Evolutionary conservation across 2,888 invertebrate species (phyloP), one percentile per base, ranked within the genome.

Genomic region (Agriopis marginaria): DNA sequence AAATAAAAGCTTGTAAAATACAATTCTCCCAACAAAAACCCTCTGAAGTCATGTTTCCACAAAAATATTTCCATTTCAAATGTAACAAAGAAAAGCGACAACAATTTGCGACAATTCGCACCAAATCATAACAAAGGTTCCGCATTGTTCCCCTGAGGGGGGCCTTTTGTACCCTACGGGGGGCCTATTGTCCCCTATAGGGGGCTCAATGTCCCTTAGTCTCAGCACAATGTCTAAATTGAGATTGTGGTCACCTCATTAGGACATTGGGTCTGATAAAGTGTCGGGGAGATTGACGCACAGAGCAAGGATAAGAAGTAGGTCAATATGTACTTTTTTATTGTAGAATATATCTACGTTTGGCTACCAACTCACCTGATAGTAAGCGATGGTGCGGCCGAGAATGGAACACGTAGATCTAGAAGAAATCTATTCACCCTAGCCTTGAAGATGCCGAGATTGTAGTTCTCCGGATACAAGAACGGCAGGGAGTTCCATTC

Each of bases 31-130:
- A 2, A 23, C 58, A 59, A 47, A 58, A 45, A 59, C 17, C 59
- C 53, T 65, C 50, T 64, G 23, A 59, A 64, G 59, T 59, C 45
- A 47, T 54, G 50, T 50, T 62, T 11, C 17, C 50, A 47, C 49
- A 55, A 62, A 62, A 66, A 61, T 60, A 51, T 58, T 53, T 62
- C 56, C 45, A 58, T 62, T 58, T 40, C 51, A 45, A 49, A 23
- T n/a, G 23, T 58, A 50, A 56, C 66, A 54, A 56, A 50, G 62
- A 53, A 58, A 59, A 58, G 63, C 50, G 60, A 64, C 54, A 68
- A 68, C 51, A 64, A 68, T 68, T 68, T 68, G 63, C 50, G 68
- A 64, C 63, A 68, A 64, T 68, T 63, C 63, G 59, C 68, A 50
- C 63, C 42, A 55, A 60, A 68, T 60, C 68, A 68, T 68, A 68